These are phyloP conservation scores for Hyposoter didymator DNA, from an alignment of 2,888 invertebrate genomes.

Conservation along the genomic window DNA sequence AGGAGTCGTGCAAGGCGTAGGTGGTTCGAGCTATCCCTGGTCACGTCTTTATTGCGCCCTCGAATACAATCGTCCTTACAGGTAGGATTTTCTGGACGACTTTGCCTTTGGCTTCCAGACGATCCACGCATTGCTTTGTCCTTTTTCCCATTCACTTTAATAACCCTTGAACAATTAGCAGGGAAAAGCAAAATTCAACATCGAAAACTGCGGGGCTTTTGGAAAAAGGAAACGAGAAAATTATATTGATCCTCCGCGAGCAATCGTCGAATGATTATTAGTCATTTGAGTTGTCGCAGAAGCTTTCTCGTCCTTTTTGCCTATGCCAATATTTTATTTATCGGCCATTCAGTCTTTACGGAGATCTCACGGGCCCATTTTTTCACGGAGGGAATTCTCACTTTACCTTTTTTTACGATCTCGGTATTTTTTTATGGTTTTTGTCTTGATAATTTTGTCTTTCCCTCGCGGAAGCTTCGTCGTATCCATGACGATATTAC, in stretches of 20 bases:
- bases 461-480: slow-evolving; percentile 39
- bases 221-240: not conserved
- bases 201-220: not conserved
- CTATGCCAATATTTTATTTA: slow-evolving; percentile 8
- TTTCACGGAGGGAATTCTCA: not conserved
- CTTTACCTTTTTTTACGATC: not conserved
- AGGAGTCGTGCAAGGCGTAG: slow-evolving; percentile 52
- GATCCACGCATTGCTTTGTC: too few species aligned
- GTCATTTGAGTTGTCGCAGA: not conserved
- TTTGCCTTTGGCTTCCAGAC: slow-evolving; percentile 22
- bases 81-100: slow-evolving; percentile 58
- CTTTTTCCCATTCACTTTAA: not conserved
- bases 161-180: not conserved
- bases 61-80: slow-evolving; percentile 50
- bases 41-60: slow-evolving; percentile 23
- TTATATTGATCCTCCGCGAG: not conserved
- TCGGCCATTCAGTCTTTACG: not conserved
- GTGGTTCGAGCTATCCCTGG: slow-evolving; percentile 53
- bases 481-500: slow-evolving; percentile 60
- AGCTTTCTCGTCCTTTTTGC: not conserved
- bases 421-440: slow-evolving; percentile 5
- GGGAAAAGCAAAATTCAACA: not conserved
- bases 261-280: not conserved
- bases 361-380: not conserved
- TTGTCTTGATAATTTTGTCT: slow-evolving; percentile 8